phyloP scores from a whole-genome alignment of 2,888 invertebrate genomes.

The Xestia xanthographa region DNA sequence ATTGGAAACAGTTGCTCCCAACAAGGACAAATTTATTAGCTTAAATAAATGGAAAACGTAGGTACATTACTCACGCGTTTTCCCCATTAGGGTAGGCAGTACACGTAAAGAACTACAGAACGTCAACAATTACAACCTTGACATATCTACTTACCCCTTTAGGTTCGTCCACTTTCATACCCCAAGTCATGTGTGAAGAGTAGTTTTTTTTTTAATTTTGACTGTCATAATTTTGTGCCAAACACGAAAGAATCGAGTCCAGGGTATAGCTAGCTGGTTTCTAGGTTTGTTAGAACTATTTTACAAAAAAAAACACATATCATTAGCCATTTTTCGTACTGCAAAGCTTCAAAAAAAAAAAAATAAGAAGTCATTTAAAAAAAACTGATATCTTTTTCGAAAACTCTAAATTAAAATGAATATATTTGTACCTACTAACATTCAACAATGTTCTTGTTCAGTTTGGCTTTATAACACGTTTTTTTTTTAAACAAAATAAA shows the following conservation, averaged over 20 bases:
- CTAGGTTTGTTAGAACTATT: not conserved
- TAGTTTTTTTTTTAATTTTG: not conserved
- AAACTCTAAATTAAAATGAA: too few relatives aligned
- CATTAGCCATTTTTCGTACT: not conserved
- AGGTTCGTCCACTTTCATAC: not conserved
- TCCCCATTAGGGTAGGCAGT: not conserved
- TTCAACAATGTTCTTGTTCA: not conserved
- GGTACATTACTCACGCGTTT: not conserved
- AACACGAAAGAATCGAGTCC: constrained; percentile 3
- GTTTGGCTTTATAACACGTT: not conserved
- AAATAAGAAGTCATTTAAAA: not conserved
- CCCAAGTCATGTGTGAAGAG: not conserved
- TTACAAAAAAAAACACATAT: not conserved
- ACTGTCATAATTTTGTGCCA: constrained; percentile 9
- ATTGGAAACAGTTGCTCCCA: not conserved
- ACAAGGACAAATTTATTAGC: not conserved
- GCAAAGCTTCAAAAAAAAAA: not conserved
- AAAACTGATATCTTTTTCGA: not conserved
- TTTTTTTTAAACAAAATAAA: not conserved
- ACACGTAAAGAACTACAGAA: not conserved
- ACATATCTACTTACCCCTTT: too few relatives aligned
- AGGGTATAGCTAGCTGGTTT: constrained; percentile 3
- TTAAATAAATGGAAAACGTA: not conserved
- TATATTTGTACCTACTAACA: not conserved
- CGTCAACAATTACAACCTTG: too few relatives aligned